Evolutionary conservation across 2,113 vertebrate species (phyloP).

Genomic region (Carettochelys insculpta): DNA sequence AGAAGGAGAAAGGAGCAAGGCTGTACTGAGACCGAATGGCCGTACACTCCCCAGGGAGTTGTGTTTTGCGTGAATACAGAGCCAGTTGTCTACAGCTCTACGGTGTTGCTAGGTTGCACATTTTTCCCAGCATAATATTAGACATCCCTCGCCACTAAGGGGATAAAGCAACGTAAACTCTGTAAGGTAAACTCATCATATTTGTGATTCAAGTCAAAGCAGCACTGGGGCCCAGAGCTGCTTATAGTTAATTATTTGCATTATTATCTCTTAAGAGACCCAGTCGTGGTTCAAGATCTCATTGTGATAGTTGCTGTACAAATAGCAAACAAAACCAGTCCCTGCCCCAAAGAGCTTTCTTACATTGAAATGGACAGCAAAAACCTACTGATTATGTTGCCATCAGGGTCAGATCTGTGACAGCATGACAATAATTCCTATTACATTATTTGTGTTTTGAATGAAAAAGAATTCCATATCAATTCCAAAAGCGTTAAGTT

Average conservation of each 20-base stretch:
- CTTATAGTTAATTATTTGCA: background rate
- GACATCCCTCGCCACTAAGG: background rate
- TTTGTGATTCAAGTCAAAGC: background rate
- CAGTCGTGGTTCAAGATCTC: background rate
- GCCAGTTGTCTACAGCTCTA: conserved; percentile 30
- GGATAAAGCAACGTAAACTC: background rate
- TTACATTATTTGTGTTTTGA: background rate
- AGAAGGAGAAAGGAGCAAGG: background rate
- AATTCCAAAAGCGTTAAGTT: background rate
- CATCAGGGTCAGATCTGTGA: background rate
- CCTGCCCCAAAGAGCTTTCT: background rate
- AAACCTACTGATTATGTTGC: background rate
- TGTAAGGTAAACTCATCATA: background rate
- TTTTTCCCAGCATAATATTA: background rate
- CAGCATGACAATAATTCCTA: background rate
- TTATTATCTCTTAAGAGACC: background rate
- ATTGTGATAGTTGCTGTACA: background rate
- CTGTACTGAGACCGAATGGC: background rate
- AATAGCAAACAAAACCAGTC: background rate
- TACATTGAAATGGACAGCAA: background rate
- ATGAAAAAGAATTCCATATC: conserved; percentile 3
- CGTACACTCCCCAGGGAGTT: background rate
- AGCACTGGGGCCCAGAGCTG: background rate
- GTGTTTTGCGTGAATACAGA: background rate
- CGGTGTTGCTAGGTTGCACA: conserved; percentile 7